phyloP scores from a whole-genome alignment of 2,888 invertebrate species.

The Lepeophtheirus nordmannii region DNA sequence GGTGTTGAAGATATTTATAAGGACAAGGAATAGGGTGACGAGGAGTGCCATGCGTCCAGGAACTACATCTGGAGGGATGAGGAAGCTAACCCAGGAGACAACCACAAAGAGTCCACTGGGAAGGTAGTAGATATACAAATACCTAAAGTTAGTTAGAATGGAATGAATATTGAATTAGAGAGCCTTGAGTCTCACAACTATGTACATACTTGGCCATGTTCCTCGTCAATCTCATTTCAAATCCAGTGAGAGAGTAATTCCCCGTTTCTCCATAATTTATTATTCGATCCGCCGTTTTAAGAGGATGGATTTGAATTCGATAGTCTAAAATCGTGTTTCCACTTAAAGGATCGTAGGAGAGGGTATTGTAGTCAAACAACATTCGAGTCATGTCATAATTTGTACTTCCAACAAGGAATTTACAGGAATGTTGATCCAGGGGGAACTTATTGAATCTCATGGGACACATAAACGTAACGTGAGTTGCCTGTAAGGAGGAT shows the following conservation, averaged over 20 bases:
- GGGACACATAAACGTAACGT: slow-evolving; percentile 24
- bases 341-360: slow-evolving; percentile 8
- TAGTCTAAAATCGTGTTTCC: slow-evolving; percentile 24
- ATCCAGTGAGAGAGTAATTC: slow-evolving; percentile 18
- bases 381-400: slow-evolving; percentile 17
- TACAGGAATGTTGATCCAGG: slow-evolving; percentile 16
- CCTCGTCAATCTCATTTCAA: slow-evolving; percentile 17
- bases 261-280: slow-evolving; percentile 10
- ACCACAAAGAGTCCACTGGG: slow-evolving; percentile 48
- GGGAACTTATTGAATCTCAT: slow-evolving; percentile 23
- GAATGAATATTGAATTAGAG: not conserved
- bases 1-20: slow-evolving; percentile 24
- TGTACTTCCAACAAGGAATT: slow-evolving; percentile 8
- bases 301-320: not conserved
- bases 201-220: slow-evolving; percentile 14
- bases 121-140: slow-evolving; percentile 35
- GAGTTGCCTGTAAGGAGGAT: not conserved
- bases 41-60: slow-evolving; percentile 24
- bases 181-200: no score
- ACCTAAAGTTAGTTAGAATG: not conserved
- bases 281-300: slow-evolving; percentile 13
- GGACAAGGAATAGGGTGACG: slow-evolving; percentile 23
- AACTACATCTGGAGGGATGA: slow-evolving; percentile 42
- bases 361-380: slow-evolving; percentile 7
- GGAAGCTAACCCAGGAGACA: slow-evolving; percentile 51